Percentiles rank a stretch among this genome's conserved stretches.
Conservation (phyloP, 2,888 invertebrate genomes). For the Morpho achilles region DNA sequence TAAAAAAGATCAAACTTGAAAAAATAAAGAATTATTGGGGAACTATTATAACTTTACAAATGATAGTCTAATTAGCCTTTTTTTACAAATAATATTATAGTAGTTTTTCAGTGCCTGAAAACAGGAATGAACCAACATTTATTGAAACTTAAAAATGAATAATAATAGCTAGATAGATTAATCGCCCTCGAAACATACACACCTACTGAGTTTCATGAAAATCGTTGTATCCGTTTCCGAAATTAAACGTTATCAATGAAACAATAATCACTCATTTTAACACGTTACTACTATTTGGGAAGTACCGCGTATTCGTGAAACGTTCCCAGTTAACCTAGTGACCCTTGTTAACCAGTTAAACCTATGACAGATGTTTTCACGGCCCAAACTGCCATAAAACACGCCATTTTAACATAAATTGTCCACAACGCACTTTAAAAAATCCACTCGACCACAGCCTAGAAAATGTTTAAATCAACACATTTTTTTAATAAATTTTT, state of each 20-base stretch:
- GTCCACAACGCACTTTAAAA: conserved; percentile 34
- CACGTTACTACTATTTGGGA: conserved; percentile 35
- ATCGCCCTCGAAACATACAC: too few relatives aligned
- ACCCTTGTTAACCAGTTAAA: conserved; percentile 47
- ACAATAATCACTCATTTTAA: conserved; percentile 24
- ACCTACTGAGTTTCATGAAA: too few relatives aligned
- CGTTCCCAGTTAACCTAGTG: conserved; percentile 57
- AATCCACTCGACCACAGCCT: conserved; percentile 23
- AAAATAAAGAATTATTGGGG: too few relatives aligned
- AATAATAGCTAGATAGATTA: too few relatives aligned
- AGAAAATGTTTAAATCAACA: conserved; percentile 1
- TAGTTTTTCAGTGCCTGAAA: too few relatives aligned
- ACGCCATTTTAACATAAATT: conserved; percentile 55
- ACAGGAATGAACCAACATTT: too few relatives aligned
- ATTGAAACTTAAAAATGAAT: too few relatives aligned
- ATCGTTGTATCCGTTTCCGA: too few relatives aligned
- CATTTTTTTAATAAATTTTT: background rate
- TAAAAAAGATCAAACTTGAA: too few relatives aligned
- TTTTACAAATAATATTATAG: too few relatives aligned
- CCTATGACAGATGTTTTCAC: conserved; percentile 64
- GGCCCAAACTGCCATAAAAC: conserved; percentile 47
- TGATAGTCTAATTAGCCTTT: too few relatives aligned
- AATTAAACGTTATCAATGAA: background rate
- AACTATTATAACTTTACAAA: too few relatives aligned
- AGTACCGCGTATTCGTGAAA: conserved; percentile 40